Conservation (phyloP, 2,797 vertebrate species). For the Molossus alvarezi region DNA sequence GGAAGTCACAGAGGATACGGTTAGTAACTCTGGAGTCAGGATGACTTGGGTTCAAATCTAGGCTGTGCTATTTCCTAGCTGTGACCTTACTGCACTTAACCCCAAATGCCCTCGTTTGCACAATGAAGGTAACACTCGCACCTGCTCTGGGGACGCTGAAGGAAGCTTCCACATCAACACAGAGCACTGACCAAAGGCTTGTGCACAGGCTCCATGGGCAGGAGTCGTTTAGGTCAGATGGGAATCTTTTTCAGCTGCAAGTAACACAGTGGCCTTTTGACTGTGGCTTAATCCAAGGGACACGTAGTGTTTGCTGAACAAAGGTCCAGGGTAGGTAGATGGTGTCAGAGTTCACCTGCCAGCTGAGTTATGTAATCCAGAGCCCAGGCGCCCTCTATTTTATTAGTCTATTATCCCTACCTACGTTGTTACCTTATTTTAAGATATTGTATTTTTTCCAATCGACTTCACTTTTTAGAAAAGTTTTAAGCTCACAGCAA, state of each 20-base stretch:
- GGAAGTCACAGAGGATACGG: background rate
- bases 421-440: background rate
- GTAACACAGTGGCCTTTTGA: background rate
- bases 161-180: background rate
- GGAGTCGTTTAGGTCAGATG: background rate
- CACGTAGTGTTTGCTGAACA: background rate
- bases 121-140: background rate
- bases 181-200: background rate
- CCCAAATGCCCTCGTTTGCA: background rate
- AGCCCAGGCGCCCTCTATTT: background rate
- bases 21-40: background rate
- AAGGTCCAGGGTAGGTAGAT: background rate
- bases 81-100: background rate
- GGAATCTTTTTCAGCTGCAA: conserved; percentile 13
- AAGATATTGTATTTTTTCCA: background rate
- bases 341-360: background rate
- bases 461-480: background rate
- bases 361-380: background rate
- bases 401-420: background rate
- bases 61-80: background rate
- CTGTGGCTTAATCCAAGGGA: conserved; percentile 5
- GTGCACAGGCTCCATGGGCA: background rate
- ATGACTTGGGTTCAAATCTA: background rate
- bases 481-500: background rate
- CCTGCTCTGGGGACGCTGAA: background rate